Evolutionary conservation across 2,797 vertebrate genomes (phyloP).

Genomic region (Hypotaenidia philippensis): DNA sequence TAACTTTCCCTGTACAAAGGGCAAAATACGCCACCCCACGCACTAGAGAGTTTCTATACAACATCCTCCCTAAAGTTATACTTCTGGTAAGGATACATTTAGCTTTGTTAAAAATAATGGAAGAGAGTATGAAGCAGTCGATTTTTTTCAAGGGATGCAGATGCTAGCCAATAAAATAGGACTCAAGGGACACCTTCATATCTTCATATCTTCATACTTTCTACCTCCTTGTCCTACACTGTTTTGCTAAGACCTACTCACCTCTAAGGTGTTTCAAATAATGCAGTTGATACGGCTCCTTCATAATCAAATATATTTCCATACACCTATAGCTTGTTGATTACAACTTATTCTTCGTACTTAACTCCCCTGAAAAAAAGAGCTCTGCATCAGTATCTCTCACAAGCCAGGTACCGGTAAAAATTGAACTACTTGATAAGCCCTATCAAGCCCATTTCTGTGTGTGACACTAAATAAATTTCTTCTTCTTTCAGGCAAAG

Average conservation of each 20-base stretch:
- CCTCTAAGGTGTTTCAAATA: neutral
- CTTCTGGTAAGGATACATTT: neutral
- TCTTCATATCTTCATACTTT: neutral
- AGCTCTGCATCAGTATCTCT: neutral
- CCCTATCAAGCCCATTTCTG: neutral
- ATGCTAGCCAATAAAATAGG: neutral
- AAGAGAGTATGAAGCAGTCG: neutral
- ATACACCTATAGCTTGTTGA: neutral
- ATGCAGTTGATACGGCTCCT: neutral
- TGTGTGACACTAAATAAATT: neutral
- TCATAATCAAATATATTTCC: conserved; percentile 7
- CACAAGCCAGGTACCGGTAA: neutral
- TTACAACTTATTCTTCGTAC: neutral
- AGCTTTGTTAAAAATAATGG: neutral
- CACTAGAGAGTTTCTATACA: neutral
- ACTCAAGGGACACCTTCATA: neutral
- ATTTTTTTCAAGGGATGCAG: neutral
- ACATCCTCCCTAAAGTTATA: neutral
- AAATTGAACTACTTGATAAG: neutral
- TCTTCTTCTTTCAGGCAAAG: neutral
- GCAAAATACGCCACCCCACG: neutral
- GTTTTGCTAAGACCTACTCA: neutral
- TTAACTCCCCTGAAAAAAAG: neutral
- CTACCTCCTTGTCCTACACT: neutral
- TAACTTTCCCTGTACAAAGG: neutral